Evolutionary conservation across 2,797 vertebrate genomes (phyloP).

Genomic region (Lemur catta): DNA sequence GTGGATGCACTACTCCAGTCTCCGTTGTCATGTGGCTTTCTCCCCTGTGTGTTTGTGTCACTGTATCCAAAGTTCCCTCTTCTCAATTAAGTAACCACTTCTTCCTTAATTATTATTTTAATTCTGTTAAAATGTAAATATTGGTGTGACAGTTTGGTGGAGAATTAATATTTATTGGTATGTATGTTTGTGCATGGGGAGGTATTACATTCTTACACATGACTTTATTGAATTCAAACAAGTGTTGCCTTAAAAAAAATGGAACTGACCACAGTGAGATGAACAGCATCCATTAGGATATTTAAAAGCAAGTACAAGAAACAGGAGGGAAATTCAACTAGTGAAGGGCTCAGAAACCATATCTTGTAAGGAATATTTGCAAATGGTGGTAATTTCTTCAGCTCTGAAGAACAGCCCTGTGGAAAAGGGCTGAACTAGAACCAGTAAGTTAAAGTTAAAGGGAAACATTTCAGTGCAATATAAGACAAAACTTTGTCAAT

Average conservation of each 20-base stretch:
- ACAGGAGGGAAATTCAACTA: neutral
- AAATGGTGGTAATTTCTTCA: neutral
- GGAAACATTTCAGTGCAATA: neutral
- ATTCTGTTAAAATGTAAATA: conserved; percentile 36
- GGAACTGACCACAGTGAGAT: neutral
- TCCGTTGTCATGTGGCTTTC: neutral
- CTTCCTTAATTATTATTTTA: conserved; percentile 15
- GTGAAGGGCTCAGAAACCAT: neutral
- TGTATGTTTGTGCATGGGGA: neutral
- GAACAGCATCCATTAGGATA: neutral
- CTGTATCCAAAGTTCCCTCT: neutral
- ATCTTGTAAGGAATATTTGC: neutral
- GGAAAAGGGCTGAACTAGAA: neutral
- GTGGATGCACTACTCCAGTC: neutral
- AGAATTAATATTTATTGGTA: neutral
- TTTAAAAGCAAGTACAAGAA: neutral
- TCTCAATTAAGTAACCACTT: neutral
- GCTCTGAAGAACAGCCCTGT: neutral
- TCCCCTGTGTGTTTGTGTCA: neutral
- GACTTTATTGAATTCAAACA: conserved; percentile 16
- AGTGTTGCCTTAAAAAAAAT: conserved; percentile 20
- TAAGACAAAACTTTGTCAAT: neutral
- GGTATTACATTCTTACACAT: neutral
- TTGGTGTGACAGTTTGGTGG: neutral
- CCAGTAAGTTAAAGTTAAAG: neutral